These are phyloP conservation scores for Apodemia duryi DNA, from an alignment of 2,888 invertebrate genomes.

Conservation along the genomic window DNA sequence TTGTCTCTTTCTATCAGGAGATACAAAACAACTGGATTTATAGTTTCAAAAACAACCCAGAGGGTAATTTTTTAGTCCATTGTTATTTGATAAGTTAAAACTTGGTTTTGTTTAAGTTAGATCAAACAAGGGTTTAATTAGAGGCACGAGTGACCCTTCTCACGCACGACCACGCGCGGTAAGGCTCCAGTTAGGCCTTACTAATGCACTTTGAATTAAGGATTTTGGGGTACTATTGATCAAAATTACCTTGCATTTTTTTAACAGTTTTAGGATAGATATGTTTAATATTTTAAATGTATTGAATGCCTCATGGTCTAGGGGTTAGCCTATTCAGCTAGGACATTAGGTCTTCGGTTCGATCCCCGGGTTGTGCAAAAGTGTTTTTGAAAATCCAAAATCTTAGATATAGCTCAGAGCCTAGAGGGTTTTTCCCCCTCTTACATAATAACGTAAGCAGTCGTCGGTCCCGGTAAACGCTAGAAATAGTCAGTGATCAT, in stretches of 20 bases:
- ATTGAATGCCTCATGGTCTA: no score
- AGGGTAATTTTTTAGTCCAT: neutral
- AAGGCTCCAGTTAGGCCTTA: slow-evolving; percentile 13
- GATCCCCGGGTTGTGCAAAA: no score
- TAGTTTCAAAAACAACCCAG: neutral
- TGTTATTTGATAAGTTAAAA: slow-evolving; percentile 4
- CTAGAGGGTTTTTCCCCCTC: no score
- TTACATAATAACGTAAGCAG: no score
- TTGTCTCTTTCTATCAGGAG: no score
- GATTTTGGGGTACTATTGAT: neutral
- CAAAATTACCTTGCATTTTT: neutral
- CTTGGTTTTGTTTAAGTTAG: slow-evolving; percentile 13
- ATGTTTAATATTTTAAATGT: no score
- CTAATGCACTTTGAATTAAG: neutral
- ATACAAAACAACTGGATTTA: neutral
- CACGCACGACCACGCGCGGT: slow-evolving; percentile 24
- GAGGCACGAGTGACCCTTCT: slow-evolving; percentile 24
- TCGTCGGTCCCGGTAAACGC: no score
- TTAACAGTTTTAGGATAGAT: neutral
- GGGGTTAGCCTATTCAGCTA: no score
- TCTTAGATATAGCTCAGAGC: no score
- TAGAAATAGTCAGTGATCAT: no score
- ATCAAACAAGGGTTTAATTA: slow-evolving; percentile 22
- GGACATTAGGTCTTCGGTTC: no score
- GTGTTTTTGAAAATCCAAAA: no score